Evolutionary conservation across 2,113 vertebrate genomes (phyloP), one percentile per base, ranked within the genome.

Genomic region (Thamnophis sirtalis): DNA sequence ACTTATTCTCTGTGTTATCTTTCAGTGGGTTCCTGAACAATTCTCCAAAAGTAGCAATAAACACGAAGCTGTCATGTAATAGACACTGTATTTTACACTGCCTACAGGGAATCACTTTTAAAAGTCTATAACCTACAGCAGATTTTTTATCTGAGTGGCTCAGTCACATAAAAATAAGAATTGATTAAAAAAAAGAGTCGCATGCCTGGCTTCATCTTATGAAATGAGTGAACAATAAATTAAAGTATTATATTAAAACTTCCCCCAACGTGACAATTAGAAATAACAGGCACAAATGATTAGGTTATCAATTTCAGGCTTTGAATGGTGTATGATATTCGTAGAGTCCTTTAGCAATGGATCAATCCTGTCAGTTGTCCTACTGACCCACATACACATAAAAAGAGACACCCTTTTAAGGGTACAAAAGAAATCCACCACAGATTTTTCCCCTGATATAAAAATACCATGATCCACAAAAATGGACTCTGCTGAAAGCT

Each of bases 201-300:
- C 97, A 97, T 97, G 96, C 96, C 95, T 96, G 94, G 94, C 93
- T 97, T 97, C 97, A 97, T 97, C 94, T 96, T 93, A 89, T 91
- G 86, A 92, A 94, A 89, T 33, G 94, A 95, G 93, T 93, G 96
- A 97, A 96, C 95, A 94, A 96, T 96, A 97, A 97, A 97, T 97
- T 96, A 97, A 97, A 96, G 96, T 96, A 96, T 96, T 96, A 96
- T 94, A 96, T 95, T 97, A 97, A 95, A 97, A 96, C 94, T 93
- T 96, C 93, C 96, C 94, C 33, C 95, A 95, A 95, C 94, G 94
- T 95, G 97, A 95, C 97, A 97, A 97, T 98, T 97, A 97, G 96
- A 97, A 97, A 95, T 96, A 97, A 93, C 90, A 95, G 96, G 94
- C 95, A 96, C 96, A 96, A 97, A 96, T 96, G 97, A 96, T 97